phyloP scores from a whole-genome alignment of 2,888 invertebrate genomes.

The Dynastes grantii region DNA sequence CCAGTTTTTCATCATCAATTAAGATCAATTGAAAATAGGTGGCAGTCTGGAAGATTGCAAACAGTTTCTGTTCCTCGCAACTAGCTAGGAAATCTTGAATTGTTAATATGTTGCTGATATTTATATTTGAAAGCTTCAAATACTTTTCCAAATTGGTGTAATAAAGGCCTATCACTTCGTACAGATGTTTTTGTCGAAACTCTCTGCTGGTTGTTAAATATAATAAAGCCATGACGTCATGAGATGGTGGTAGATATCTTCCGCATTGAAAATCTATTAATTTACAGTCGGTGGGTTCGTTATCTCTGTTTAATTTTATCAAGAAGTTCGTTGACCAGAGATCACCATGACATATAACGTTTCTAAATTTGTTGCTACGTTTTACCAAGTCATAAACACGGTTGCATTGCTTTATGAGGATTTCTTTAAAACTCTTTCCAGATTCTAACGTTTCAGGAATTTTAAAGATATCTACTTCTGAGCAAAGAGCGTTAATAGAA shows the following conservation, averaged over 20 bases:
- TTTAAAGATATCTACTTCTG: conserved; percentile 61
- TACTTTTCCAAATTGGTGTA: conserved; percentile 63
- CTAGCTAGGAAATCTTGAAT: conserved; percentile 64
- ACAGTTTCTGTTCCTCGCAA: conserved; percentile 64
- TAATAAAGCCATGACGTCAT: conserved; percentile 74
- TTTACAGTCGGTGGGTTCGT: conserved; percentile 61
- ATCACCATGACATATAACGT: conserved; percentile 67
- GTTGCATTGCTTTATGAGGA: conserved; percentile 43
- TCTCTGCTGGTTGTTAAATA: conserved; percentile 63
- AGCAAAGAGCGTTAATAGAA: conserved; percentile 61
- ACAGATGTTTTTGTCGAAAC: conserved; percentile 61
- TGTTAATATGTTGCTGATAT: conserved; percentile 59
- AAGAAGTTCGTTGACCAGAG: conserved; percentile 65
- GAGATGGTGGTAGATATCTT: conserved; percentile 77
- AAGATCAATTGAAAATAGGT: conserved; percentile 64
- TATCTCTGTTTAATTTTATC: conserved; percentile 60
- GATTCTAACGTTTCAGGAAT: conserved; percentile 59
- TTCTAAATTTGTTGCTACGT: conserved; percentile 66
- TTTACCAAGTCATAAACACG: conserved; percentile 63
- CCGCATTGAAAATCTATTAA: conserved; percentile 68
- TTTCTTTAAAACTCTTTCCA: conserved; percentile 59
- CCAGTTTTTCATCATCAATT: conserved; percentile 57
- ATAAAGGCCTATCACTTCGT: conserved; percentile 64
- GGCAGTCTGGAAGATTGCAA: conserved; percentile 62
- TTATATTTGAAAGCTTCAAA: conserved; percentile 58